These are phyloP conservation scores for Nyctalus aviator DNA, from an alignment of 2,797 vertebrate species.

Conservation along the genomic window DNA sequence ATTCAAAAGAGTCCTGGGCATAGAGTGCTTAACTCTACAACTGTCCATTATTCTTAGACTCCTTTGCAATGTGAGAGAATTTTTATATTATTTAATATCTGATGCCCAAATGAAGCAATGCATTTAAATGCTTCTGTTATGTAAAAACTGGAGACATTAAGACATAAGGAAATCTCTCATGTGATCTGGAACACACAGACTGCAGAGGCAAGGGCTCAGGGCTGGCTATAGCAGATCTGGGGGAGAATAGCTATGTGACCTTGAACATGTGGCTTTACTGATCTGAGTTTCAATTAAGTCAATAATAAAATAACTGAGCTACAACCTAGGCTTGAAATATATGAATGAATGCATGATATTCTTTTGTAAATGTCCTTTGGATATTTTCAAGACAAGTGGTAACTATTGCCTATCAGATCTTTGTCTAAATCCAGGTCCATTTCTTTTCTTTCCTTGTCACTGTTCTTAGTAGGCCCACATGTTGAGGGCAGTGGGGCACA, in stretches of 20 bases:
- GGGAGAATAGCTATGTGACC: not conserved
- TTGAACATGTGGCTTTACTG: not conserved
- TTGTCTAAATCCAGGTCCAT: no score
- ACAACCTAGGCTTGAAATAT: not conserved
- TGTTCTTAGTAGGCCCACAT: not conserved
- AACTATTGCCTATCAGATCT: not conserved
- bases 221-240: not conserved
- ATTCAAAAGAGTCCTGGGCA: not conserved
- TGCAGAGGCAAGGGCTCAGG: not conserved
- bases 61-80: not conserved
- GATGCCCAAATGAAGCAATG: not conserved
- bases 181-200: not conserved
- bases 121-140: slow-evolving; percentile 4
- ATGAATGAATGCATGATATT: not conserved
- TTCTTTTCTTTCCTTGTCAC: not conserved
- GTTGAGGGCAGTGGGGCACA: not conserved
- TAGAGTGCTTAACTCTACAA: not conserved
- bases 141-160: not conserved
- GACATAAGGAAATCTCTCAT: not conserved
- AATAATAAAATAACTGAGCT: not conserved
- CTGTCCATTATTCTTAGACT: not conserved
- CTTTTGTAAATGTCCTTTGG: not conserved
- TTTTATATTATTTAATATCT: not conserved
- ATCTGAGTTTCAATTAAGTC: slow-evolving; percentile 42
- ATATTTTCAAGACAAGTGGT: not conserved